These are phyloP conservation scores for Apamea epomidion DNA, from an alignment of 2,888 invertebrate genomes.

Conservation along the genomic window DNA sequence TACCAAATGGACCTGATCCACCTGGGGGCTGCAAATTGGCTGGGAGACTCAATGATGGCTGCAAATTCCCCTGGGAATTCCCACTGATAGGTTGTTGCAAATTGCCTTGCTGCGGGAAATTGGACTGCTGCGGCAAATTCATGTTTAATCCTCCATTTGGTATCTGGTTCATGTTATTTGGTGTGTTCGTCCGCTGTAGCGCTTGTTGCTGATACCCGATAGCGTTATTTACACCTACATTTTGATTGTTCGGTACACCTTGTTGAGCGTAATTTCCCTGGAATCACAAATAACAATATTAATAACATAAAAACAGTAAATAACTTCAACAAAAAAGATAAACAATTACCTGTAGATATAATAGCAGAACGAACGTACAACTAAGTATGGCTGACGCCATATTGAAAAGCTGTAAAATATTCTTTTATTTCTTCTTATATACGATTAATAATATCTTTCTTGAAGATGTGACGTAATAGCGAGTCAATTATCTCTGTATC, in stretches of 20 bases:
- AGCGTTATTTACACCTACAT: conserved; percentile 60
- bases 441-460: conserved; percentile 77
- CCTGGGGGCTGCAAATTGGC: conserved; percentile 52
- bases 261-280: conserved; percentile 72
- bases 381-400: conserved; percentile 77
- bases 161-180: conserved; percentile 62
- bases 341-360: conserved; percentile 71
- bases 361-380: conserved; percentile 72
- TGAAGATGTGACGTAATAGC: conserved; percentile 71
- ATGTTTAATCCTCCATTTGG: conserved; percentile 59
- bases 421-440: conserved; percentile 74
- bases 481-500: conserved; percentile 69
- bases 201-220: conserved; percentile 60
- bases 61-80: conserved; percentile 64
- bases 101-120: conserved; percentile 56
- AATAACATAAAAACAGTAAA: conserved; percentile 21
- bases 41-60: conserved; percentile 68
- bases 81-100: conserved; percentile 56
- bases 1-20: conserved; percentile 39
- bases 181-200: conserved; percentile 40
- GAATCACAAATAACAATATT: conserved; percentile 45
- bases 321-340: conserved; percentile 27
- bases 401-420: conserved; percentile 75
- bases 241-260: conserved; percentile 65
- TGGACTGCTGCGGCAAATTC: conserved; percentile 56